Conservation (phyloP, 2,113 vertebrate species). For the Serinus canaria region DNA sequence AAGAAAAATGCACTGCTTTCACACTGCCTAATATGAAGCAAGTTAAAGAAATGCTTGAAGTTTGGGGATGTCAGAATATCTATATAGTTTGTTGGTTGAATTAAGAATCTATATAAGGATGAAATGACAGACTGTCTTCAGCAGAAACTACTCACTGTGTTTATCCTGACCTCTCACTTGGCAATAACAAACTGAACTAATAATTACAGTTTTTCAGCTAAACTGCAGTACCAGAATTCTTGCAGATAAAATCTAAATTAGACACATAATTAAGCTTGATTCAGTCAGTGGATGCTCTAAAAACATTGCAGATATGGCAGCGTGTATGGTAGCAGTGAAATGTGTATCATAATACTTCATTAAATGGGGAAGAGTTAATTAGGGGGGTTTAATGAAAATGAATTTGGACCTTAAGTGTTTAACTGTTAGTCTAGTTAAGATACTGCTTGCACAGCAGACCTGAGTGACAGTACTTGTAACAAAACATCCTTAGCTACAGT, state of each 20-base stretch:
- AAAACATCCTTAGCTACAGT: background rate
- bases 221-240: background rate
- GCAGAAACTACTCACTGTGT: background rate
- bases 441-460: background rate
- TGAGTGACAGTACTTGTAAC: background rate
- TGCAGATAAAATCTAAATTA: background rate
- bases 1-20: conserved; percentile 55
- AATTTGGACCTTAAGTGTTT: background rate
- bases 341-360: background rate
- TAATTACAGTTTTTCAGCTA: background rate
- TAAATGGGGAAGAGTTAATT: background rate
- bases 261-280: background rate
- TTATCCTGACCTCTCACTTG: background rate
- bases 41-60: background rate
- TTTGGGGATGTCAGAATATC: background rate
- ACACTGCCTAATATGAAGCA: background rate
- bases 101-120: background rate
- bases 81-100: background rate
- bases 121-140: background rate
- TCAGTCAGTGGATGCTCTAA: background rate
- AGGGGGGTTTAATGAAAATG: background rate
- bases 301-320: background rate
- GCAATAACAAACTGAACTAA: background rate
- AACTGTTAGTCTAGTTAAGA: background rate
- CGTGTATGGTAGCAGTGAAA: background rate